phyloP scores from a whole-genome alignment of 1,140 invertebrate genomes.

The Phortica variegata region DNA sequence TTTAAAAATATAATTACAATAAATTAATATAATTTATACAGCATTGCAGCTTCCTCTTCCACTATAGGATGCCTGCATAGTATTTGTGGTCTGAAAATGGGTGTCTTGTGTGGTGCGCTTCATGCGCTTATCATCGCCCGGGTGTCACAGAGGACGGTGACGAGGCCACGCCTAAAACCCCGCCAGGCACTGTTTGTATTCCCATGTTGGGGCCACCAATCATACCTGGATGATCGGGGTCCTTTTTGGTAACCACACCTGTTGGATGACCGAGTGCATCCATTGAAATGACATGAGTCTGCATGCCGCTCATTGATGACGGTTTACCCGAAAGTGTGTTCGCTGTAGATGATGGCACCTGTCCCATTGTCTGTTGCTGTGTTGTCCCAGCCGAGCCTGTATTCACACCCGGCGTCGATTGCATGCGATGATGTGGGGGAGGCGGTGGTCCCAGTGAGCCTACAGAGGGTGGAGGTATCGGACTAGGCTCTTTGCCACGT shows the following conservation, averaged over 20 bases:
- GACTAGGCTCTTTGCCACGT: slow-evolving; percentile 64
- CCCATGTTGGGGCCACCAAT: slow-evolving; percentile 18
- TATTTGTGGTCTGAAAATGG: slow-evolving; percentile 13
- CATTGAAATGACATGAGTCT: slow-evolving; percentile 44
- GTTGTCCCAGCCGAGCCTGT: slow-evolving; percentile 7
- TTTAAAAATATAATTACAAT: slow-evolving; percentile 9
- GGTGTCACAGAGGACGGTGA: slow-evolving; percentile 32
- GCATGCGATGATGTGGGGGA: slow-evolving; percentile 55
- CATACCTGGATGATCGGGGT: slow-evolving; percentile 23
- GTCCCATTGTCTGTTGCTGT: slow-evolving; percentile 7
- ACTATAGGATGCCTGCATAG: slow-evolving; percentile 17
- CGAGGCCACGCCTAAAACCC: slow-evolving; percentile 38
- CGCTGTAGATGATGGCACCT: slow-evolving; percentile 8
- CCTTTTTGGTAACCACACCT: slow-evolving; percentile 30
- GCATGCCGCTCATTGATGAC: slow-evolving; percentile 31
- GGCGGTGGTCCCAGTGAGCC: slow-evolving; percentile 59
- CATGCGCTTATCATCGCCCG: slow-evolving; percentile 46
- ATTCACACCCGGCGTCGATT: slow-evolving; percentile 29
- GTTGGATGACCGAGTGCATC: slow-evolving; percentile 30
- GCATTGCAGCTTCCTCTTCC: too few relatives aligned
- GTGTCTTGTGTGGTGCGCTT: not conserved
- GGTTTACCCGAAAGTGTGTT: slow-evolving; percentile 21
- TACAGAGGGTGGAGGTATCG: slow-evolving; percentile 59
- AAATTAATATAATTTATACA: slow-evolving; percentile 25
- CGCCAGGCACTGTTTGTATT: slow-evolving; percentile 27